Conservation (phyloP, 2,888 invertebrate species). For the Cacoxenus indagator region DNA sequence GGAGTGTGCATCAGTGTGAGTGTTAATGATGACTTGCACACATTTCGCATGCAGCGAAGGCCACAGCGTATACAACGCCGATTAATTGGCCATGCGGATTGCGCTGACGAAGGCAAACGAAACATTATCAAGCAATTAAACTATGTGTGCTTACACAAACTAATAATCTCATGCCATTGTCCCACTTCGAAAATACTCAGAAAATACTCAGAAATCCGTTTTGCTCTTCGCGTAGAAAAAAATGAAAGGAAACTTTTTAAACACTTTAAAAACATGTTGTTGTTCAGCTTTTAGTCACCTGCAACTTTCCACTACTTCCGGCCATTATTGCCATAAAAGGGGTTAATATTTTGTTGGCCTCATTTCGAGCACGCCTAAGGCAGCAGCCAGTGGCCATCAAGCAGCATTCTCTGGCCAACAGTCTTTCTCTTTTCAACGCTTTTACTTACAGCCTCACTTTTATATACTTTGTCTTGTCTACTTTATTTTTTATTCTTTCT, state of each 20-base stretch:
- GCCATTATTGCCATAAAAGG: too few species aligned
- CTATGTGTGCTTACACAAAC: neutral
- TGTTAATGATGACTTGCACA: neutral
- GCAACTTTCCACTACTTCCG: neutral
- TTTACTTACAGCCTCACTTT: too few species aligned
- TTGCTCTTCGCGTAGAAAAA: too few species aligned
- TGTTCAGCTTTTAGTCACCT: too few species aligned
- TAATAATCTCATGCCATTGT: neutral
- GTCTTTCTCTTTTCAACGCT: slow-evolving; percentile 20
- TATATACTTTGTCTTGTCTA: too few species aligned
- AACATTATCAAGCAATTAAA: slow-evolving; percentile 10
- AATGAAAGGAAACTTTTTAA: too few species aligned
- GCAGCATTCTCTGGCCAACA: slow-evolving; percentile 16
- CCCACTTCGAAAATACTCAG: too few species aligned
- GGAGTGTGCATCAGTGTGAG: neutral
- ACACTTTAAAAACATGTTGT: too few species aligned
- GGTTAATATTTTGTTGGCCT: slow-evolving; percentile 12
- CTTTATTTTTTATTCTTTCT: too few species aligned
- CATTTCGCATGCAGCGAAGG: neutral
- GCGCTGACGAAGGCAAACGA: neutral
- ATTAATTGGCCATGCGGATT: slow-evolving; percentile 7
- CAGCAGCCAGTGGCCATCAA: slow-evolving; percentile 28
- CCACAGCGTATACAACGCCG: neutral
- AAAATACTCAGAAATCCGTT: too few species aligned
- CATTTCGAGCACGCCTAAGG: slow-evolving; percentile 20